Evolutionary conservation across 2,113 vertebrate genomes (phyloP), one percentile per base, ranked within the genome.

Genomic region (Pleuronectes platessa): DNA sequence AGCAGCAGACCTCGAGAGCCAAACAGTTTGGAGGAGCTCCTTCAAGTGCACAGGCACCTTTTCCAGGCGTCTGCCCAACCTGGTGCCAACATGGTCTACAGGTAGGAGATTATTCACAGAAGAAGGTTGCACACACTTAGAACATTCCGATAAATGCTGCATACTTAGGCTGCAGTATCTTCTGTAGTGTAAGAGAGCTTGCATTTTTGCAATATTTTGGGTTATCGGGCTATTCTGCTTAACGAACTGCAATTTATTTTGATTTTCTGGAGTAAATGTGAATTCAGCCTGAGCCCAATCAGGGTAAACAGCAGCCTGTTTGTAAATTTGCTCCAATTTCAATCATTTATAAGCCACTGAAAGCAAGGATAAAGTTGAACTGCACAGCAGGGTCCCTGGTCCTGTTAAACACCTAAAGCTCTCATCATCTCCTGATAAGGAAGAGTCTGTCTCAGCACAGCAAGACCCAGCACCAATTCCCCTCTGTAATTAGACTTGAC

Each of bases 81-180:
- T 3, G 61, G 31, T 60, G 68, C 58, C 40, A 82, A 31, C 79
- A 94, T 93, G 91, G 83, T 86, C 61, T 90, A 89, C 92, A 94
- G 91, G 90, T 94, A 92, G 49, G 82, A 79, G n/a, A 15, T 18
- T 5, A 18, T 49, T 49, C 26, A 66, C 20, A 72, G 20, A 18
- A 35, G 17, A 53, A 18, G 24, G 9, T 4, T 26, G 63, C 54
- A 55, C 49, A 45, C n/a, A 37, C 14, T 76, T 42, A 20, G 12
- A 15, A 23, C 3, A 58, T 47, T 59, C 20, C 14, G n/a, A 54
- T 24, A 18, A 61, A 26, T 51, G 2, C 17, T 42, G 8, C 27
- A 18, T 4, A 37, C 58, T n/a, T 23, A 45, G 14, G 27, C 15
- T 59, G 42, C 51, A 23, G 62, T 51, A 13, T 65, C 21, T 14